phyloP scores from a whole-genome alignment of 2,113 vertebrate genomes.

The Serinus canaria region DNA sequence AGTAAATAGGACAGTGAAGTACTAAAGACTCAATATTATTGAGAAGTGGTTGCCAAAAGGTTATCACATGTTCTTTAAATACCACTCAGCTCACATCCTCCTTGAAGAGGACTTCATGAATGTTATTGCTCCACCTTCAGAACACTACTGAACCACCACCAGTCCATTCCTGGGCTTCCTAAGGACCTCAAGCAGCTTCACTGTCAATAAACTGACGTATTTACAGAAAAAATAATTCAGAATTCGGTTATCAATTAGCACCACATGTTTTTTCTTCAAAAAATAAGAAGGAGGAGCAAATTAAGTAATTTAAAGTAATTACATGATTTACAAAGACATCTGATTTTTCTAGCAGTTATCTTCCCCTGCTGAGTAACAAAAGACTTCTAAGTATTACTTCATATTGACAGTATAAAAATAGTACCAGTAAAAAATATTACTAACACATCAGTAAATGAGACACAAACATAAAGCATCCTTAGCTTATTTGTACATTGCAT shows the following conservation, averaged over 20 bases:
- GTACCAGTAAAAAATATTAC: background rate
- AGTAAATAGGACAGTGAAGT: background rate
- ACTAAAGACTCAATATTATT: background rate
- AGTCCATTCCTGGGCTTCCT: background rate
- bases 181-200: background rate
- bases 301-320: background rate
- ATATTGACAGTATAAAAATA: background rate
- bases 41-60: background rate
- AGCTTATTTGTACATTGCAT: background rate
- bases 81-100: background rate
- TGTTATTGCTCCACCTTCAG: background rate
- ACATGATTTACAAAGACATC: background rate
- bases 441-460: background rate
- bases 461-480: background rate
- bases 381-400: background rate
- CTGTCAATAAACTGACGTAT: background rate
- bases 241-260: background rate
- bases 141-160: background rate
- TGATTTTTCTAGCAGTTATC: background rate
- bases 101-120: background rate
- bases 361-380: background rate
- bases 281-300: background rate
- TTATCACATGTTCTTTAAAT: background rate
- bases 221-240: background rate
- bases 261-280: background rate